phyloP scores from a whole-genome alignment of 2,888 invertebrate genomes.

The Drosophila koepferae region DNA sequence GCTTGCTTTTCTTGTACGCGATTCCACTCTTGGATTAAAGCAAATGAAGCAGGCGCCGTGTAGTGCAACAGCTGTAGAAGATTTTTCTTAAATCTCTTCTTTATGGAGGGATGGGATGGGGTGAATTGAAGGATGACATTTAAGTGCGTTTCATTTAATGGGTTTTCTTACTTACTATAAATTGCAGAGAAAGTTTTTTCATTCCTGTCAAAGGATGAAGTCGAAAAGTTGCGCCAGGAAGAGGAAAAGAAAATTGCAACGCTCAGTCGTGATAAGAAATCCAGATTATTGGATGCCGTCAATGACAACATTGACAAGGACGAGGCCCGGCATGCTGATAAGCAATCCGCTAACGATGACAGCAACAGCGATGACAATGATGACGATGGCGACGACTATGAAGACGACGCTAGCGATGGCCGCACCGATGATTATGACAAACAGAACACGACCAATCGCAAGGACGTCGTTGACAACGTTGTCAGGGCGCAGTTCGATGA shows the following conservation, averaged over 20 bases:
- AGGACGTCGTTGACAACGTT: conserved; percentile 72
- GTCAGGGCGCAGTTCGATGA: conserved; percentile 69
- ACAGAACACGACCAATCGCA: conserved; percentile 53
- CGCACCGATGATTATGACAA: conserved; percentile 46
- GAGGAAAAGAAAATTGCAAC: conserved; percentile 94
- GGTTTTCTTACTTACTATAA: conserved; percentile 23
- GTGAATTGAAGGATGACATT: conserved; percentile 8
- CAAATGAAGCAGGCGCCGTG: conserved; percentile 1
- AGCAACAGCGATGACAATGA: conserved; percentile 34
- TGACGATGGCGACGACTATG: conserved; percentile 38
- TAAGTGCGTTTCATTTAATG: conserved; percentile 33
- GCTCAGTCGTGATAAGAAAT: conserved; percentile 84
- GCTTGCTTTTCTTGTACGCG: conserved; percentile 4
- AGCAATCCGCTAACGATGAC: conserved; percentile 61
- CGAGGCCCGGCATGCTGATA: conserved; percentile 69
- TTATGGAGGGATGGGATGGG: background rate
- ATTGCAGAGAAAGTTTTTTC: conserved; percentile 94
- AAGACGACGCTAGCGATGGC: conserved; percentile 49
- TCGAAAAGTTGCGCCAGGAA: conserved; percentile 96
- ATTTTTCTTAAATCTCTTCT: background rate
- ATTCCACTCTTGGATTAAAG: conserved; percentile 30
- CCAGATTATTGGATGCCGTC: conserved; percentile 83
- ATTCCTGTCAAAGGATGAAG: conserved; percentile 96
- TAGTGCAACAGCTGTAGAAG: conserved; percentile 15
- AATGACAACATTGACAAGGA: conserved; percentile 81